Conservation (phyloP, 2,888 invertebrate genomes). For the Drosophila koepferae region DNA sequence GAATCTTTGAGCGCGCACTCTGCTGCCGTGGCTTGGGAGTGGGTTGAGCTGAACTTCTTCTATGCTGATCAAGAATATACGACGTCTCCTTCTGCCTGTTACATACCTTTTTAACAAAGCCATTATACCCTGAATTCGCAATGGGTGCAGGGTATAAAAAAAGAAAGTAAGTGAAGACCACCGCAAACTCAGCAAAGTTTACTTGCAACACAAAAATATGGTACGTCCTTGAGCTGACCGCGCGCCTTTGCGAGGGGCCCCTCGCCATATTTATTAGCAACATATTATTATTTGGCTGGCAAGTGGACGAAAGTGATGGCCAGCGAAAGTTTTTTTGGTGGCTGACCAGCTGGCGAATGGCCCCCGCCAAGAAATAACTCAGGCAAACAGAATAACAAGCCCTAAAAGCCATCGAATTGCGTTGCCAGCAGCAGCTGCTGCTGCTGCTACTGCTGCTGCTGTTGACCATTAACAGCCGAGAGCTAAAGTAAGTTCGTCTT, state of each 20-base stretch:
- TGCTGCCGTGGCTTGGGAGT: too few relatives aligned
- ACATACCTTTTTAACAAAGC: too few relatives aligned
- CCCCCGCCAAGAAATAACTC: conserved; percentile 35
- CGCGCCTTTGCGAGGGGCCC: conserved; percentile 13
- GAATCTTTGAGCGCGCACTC: too few relatives aligned
- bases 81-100: too few relatives aligned
- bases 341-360: conserved; percentile 51
- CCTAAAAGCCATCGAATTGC: conserved; percentile 56
- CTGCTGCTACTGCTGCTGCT: conserved; percentile 49
- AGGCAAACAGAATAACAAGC: conserved; percentile 46
- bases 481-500: conserved; percentile 36
- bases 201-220: conserved; percentile 50
- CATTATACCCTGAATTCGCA: too few relatives aligned
- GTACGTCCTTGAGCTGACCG: conserved; percentile 35
- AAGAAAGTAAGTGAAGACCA: conserved; percentile 14
- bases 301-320: conserved; percentile 40
- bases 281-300: conserved; percentile 71
- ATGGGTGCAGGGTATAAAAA: too few relatives aligned
- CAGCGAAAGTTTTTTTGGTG: conserved; percentile 57
- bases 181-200: conserved; percentile 58
- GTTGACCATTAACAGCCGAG: conserved; percentile 55
- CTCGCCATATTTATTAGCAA: conserved; percentile 74
- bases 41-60: too few relatives aligned
- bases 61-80: too few relatives aligned
- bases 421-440: conserved; percentile 48